These are phyloP conservation scores for Puffinus mauretanicus DNA, from an alignment of 2,113 vertebrate genomes.

Conservation along the genomic window DNA sequence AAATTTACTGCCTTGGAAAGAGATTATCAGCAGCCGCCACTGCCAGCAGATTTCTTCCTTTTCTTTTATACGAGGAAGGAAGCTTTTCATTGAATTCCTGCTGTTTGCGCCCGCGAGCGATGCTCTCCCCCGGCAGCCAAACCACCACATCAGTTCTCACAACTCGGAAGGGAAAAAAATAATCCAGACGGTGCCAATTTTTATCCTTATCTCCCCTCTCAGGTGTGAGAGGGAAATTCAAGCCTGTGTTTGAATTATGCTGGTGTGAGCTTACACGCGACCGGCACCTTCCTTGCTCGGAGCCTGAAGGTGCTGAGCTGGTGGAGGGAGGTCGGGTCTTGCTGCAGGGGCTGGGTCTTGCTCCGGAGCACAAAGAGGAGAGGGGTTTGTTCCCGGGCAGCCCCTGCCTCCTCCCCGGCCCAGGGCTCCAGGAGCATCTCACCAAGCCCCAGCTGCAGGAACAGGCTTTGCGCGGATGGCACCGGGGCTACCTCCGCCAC, in stretches of 20 bases:
- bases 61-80: slow-evolving; percentile 17
- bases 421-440: neutral
- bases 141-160: neutral
- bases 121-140: neutral
- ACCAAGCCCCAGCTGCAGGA: neutral
- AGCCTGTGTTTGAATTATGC: neutral
- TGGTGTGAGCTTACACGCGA: neutral
- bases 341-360: neutral
- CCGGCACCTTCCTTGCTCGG: rapidly evolving
- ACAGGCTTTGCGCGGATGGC: rapidly evolving
- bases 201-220: neutral
- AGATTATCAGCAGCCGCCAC: slow-evolving; percentile 26
- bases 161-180: neutral
- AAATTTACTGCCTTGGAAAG: slow-evolving; percentile 52
- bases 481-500: neutral
- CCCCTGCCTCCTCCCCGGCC: neutral
- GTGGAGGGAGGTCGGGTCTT: rapidly evolving
- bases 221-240: neutral
- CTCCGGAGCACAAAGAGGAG: neutral
- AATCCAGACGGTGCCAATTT: rapidly evolving
- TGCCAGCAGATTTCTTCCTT: slow-evolving; percentile 14
- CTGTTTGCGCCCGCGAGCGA: neutral
- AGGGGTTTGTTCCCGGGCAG: neutral
- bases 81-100: slow-evolving; percentile 30
- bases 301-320: neutral